A percentile compares a stretch with the other conserved stretches of the same genome.
These are phyloP conservation scores for Nipponia nippon DNA, from an alignment of 2,113 vertebrate genomes.

Conservation along the genomic window DNA sequence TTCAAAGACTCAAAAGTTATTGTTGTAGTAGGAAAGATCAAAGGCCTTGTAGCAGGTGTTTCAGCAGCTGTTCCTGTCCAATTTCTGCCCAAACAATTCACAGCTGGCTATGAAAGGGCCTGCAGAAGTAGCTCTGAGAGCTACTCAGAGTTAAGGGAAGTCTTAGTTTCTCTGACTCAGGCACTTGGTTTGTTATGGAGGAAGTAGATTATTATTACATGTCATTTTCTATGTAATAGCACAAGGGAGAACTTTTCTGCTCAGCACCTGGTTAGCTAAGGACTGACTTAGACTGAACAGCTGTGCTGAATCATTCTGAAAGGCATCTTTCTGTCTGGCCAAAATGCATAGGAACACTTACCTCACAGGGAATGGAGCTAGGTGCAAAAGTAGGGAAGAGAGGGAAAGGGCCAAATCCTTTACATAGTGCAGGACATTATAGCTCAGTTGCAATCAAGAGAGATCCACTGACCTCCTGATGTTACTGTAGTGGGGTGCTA, in stretches of 20 bases:
- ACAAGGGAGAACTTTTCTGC: not conserved
- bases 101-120: not conserved
- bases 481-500: not conserved
- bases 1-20: not conserved
- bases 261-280: not conserved
- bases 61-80: conserved; percentile 1
- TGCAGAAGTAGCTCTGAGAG: not conserved
- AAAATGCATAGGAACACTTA: not conserved
- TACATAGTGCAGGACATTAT: not conserved
- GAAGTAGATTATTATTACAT: not conserved
- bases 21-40: not conserved
- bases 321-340: not conserved
- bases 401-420: not conserved
- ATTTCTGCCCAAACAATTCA: not conserved
- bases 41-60: conserved; percentile 46
- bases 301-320: not conserved
- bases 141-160: not conserved
- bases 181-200: not conserved
- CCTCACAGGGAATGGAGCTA: not conserved
- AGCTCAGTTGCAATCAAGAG: not conserved
- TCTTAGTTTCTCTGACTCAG: not conserved
- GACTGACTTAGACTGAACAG: not conserved
- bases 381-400: not conserved
- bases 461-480: not conserved
- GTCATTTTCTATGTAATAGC: not conserved